Conservation (phyloP, 23 tunicate species). For the Diplosoma virens region DNA sequence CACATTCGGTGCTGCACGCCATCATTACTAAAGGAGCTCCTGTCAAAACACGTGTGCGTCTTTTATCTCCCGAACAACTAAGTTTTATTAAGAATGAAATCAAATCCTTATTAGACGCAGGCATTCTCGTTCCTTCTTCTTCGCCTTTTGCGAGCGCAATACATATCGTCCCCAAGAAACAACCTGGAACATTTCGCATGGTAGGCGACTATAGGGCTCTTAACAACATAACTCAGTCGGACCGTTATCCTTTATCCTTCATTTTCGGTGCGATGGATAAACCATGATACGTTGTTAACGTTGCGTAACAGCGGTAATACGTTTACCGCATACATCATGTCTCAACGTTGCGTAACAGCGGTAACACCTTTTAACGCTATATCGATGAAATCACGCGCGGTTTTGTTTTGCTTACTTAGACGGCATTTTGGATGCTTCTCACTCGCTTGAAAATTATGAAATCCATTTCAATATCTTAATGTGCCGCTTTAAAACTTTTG, state of each 20-base stretch:
- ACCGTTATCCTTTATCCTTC: neutral
- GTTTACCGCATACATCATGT: no score
- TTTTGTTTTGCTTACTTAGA: neutral
- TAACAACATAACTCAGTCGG: neutral
- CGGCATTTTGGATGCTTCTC: neutral
- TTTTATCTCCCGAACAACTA: neutral
- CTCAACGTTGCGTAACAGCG: neutral
- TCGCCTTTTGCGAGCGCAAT: conserved; percentile 2
- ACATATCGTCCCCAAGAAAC: neutral
- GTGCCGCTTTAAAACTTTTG: neutral
- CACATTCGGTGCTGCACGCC: no score
- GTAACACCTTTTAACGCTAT: neutral
- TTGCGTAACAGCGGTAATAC: no score
- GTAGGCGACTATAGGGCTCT: neutral
- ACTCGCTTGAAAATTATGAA: neutral
- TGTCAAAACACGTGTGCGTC: neutral
- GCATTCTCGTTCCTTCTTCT: neutral
- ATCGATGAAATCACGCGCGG: neutral
- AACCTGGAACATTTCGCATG: conserved; percentile 1
- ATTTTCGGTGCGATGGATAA: no score
- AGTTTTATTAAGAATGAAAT: neutral
- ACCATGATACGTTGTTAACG: no score
- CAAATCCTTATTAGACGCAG: neutral
- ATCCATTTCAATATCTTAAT: neutral
- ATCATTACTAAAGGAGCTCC: neutral